A percentile compares a stretch with the other conserved stretches of the same genome.
These are phyloP conservation scores for Paedocypris micromegethes DNA, from an alignment of 2,797 vertebrate species.

Conservation along the genomic window DNA sequence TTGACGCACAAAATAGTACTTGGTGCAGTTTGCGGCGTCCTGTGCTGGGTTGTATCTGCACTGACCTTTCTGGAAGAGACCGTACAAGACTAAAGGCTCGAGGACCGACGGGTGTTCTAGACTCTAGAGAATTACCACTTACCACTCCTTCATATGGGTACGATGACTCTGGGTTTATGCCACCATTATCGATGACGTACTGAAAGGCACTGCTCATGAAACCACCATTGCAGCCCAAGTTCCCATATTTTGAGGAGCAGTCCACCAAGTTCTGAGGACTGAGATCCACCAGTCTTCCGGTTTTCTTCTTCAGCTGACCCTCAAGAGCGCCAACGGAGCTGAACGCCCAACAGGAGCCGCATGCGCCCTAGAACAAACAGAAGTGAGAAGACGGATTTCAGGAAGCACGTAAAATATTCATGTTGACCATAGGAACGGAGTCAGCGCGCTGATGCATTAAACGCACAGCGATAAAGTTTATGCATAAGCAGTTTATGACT, in stretches of 20 bases:
- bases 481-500: too few species aligned
- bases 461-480: not conserved
- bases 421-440: not conserved
- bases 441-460: not conserved
- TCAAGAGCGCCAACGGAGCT: constrained; percentile 84
- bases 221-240: constrained; percentile 78
- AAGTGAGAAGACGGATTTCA: not conserved
- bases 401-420: not conserved
- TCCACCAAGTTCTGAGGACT: constrained; percentile 88
- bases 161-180: constrained; percentile 72
- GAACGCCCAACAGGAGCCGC: constrained; percentile 90
- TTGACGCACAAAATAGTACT: constrained; percentile 54
- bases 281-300: constrained; percentile 75
- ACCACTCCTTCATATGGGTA: constrained; percentile 82
- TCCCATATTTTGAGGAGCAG: constrained; percentile 73
- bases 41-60: constrained; percentile 67
- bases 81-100: not conserved
- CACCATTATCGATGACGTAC: constrained; percentile 81
- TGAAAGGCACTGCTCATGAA: constrained; percentile 69
- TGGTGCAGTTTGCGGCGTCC: constrained; percentile 77
- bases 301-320: constrained; percentile 75
- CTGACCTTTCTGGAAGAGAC: constrained; percentile 57
- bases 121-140: constrained; percentile 36
- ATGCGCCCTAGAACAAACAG: constrained; percentile 63
- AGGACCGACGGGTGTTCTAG: too few species aligned